phyloP scores from a whole-genome alignment of 2,113 vertebrate genomes.

The Candoia aspera region DNA sequence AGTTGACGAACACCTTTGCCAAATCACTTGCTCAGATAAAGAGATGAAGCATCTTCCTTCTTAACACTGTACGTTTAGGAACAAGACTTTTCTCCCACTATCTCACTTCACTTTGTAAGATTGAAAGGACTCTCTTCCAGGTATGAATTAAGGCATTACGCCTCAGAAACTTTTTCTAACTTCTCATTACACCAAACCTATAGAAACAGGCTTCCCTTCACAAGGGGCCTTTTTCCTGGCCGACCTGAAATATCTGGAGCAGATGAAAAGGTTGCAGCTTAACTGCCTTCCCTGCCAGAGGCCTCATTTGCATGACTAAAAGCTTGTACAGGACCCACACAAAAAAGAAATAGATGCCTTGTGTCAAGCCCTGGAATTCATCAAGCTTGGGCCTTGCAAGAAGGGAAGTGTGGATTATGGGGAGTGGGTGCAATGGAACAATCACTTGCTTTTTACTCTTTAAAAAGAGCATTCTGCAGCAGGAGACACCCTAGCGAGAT shows the following conservation, averaged over 20 bases:
- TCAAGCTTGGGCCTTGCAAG: conserved; percentile 56
- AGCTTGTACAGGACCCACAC: conserved; percentile 60
- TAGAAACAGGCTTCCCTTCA: not conserved
- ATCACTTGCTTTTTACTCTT: conserved; percentile 12
- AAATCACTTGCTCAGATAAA: accelerated
- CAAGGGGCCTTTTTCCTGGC: not conserved
- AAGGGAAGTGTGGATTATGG: conserved; percentile 25
- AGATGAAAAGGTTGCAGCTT: not conserved
- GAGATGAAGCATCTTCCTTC: conserved; percentile 36
- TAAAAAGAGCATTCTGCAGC: conserved; percentile 40
- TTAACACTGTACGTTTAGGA: not conserved
- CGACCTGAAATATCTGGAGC: accelerated
- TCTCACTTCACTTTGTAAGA: not conserved
- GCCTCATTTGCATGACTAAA: conserved; percentile 46
- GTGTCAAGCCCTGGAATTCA: conserved; percentile 51
- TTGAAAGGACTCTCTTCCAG: not conserved
- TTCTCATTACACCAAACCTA: conserved; percentile 13
- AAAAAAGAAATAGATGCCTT: conserved; percentile 64
- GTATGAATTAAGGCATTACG: conserved; percentile 41
- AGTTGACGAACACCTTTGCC: not conserved
- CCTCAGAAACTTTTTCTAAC: conserved; percentile 3
- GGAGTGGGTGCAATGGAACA: conserved; percentile 37
- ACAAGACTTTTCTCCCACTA: conserved; percentile 10
- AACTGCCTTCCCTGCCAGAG: conserved; percentile 33
- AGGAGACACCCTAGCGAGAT: conserved; percentile 11